Evolutionary conservation across 92 coral and sea anemone species (phyloP), one percentile per base, ranked within the genome.

Genomic region (Porites divaricata): DNA sequence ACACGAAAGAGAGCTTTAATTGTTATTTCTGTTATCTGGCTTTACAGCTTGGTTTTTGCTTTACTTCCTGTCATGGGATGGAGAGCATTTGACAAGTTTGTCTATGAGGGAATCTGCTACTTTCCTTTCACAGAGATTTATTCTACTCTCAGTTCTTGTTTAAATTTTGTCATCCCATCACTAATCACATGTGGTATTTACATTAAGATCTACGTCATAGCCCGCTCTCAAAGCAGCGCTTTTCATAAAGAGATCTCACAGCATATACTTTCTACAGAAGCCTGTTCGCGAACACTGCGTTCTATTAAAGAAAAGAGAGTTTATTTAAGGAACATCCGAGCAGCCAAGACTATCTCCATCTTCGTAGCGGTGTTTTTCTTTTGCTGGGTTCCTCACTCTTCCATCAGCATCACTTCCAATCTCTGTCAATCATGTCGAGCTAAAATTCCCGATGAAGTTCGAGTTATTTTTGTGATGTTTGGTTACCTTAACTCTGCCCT

Each of bases 401-500:
- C 77, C 5, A 49, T 83, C 23, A 88, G 93, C 25, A 88, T 93
- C 10, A 88, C 83, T 41, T 17, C 88, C 68, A 93, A 91, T 66
- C 67, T 88, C 2, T 83, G 82, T 4, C 2, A 53, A 53, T 53
- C 58, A 14, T 53, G 58, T 53, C 58, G 8, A 14, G 58, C 15
- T 53, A 53, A 9, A 53, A 53, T 53, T 14, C 58, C 58, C 0
- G 1, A 53, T 9, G 15, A 10, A 14, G 58, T 83, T 2, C 76
- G 22, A 59, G 64, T 79, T 8, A 63, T 92, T 20, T 78, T 93
- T n/a, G 75, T 93, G 28, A 78, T 91, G 97, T 83, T 88, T 11
- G 97, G 97, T 17, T 93, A 93, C 75, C 90, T 93, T 54, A 91
- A 93, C 89, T 88, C 92, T 23, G 97, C 97, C 48, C 78, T 93